Evolutionary conservation across 2,888 invertebrate genomes (phyloP).

Genomic region (Scaptomyza cyrtandrae): DNA sequence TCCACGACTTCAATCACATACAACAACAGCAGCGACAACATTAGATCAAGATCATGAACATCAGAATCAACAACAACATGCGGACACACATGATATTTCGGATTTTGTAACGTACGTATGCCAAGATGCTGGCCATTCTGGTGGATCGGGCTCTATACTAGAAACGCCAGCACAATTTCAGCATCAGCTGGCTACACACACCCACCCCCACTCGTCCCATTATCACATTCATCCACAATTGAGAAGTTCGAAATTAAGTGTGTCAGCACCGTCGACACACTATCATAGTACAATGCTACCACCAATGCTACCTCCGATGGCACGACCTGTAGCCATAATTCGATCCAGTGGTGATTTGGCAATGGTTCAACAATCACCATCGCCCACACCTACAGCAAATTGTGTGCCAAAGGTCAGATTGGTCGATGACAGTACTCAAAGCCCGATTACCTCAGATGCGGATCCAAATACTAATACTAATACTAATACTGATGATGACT

Average conservation of each 20-base stretch:
- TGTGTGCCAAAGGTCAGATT: slow-evolving; percentile 58
- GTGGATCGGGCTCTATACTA: slow-evolving; percentile 28
- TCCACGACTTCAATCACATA: slow-evolving; percentile 64
- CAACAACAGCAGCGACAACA: slow-evolving; percentile 16
- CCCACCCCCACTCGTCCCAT: slow-evolving; percentile 48
- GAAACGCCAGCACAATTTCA: slow-evolving; percentile 55
- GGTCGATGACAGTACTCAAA: slow-evolving; percentile 55
- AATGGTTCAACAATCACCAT: slow-evolving; percentile 87
- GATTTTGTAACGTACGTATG: slow-evolving; percentile 99
- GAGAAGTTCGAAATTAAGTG: slow-evolving; percentile 47
- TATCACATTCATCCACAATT: slow-evolving; percentile 64
- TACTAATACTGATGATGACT: slow-evolving; percentile 34
- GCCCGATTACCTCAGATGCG: slow-evolving; percentile 52
- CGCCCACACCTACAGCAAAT: slow-evolving; percentile 87
- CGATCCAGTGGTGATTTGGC: slow-evolving; percentile 91
- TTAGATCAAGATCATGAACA: slow-evolving; percentile 76
- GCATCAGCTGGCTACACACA: slow-evolving; percentile 53
- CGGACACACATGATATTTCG: slow-evolving; percentile 92
- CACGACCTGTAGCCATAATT: slow-evolving; percentile 97
- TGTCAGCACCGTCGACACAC: slow-evolving; percentile 52
- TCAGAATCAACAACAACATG: slow-evolving; percentile 66
- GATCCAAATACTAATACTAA: slow-evolving; percentile 23
- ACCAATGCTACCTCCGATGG: slow-evolving; percentile 97
- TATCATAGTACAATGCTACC: slow-evolving; percentile 94
- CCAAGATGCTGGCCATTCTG: slow-evolving; percentile 91